phyloP scores from a whole-genome alignment of 2,797 vertebrate genomes.

The Syngnathus acus region DNA sequence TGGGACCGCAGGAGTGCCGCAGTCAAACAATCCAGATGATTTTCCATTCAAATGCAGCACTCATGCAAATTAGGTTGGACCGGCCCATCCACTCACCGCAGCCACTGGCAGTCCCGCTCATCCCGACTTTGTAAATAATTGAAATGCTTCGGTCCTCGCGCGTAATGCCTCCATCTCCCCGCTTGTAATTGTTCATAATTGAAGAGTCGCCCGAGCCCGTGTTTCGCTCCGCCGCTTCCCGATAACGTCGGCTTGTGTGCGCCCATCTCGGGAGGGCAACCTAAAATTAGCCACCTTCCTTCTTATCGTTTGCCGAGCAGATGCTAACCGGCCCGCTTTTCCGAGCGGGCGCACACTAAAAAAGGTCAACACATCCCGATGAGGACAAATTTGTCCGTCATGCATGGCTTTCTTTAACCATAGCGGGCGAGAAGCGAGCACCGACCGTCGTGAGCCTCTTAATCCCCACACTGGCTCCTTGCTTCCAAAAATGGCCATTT shows the following conservation, averaged over 20 bases:
- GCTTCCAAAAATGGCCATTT: background rate
- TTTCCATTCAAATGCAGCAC: background rate
- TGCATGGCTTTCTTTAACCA: background rate
- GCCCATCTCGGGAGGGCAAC: constrained; percentile 30
- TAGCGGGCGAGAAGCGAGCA: background rate
- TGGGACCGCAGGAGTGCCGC: background rate
- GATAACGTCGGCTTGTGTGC: constrained; percentile 3
- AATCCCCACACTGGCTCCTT: background rate
- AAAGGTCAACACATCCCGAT: background rate
- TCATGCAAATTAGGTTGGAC: background rate
- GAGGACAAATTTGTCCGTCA: background rate
- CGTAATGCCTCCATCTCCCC: background rate
- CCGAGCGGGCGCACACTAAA: constrained; percentile 3
- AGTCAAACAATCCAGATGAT: background rate
- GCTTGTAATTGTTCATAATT: background rate
- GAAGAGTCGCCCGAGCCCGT: background rate
- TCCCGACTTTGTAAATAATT: background rate
- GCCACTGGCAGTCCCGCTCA: background rate
- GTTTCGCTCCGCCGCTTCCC: background rate
- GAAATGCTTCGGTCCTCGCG: background rate
- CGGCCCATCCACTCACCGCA: background rate
- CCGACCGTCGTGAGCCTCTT: background rate
- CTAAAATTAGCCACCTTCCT: constrained; percentile 51
- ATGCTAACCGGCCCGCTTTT: constrained; percentile 30
- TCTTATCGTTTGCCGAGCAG: constrained; percentile 18